phyloP scores from a whole-genome alignment of 2,113 vertebrate genomes.

The Ia io region DNA sequence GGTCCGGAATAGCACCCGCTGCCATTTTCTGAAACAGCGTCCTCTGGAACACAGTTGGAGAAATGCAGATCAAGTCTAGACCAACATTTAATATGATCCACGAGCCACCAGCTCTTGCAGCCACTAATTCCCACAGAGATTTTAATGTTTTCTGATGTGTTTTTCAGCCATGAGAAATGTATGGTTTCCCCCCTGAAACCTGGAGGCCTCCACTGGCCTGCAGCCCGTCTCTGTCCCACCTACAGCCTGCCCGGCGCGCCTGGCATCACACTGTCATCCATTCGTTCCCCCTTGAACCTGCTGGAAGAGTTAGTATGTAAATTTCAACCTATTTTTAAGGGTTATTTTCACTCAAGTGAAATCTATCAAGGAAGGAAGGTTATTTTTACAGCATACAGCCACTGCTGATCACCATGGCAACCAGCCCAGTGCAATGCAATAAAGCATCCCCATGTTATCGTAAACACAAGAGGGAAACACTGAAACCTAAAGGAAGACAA shows the following conservation, averaged over 20 bases:
- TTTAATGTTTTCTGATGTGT: background rate
- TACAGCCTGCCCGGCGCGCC: accelerated
- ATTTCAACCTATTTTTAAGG: slow-evolving; percentile 91
- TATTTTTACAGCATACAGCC: slow-evolving; percentile 88
- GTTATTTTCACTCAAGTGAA: slow-evolving; percentile 90
- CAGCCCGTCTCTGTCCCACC: background rate
- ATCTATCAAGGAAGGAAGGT: slow-evolving; percentile 89
- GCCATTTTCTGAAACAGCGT: background rate
- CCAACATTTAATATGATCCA: background rate
- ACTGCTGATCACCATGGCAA: slow-evolving; percentile 88
- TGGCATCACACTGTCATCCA: slow-evolving; percentile 66
- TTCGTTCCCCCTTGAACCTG: slow-evolving; percentile 73
- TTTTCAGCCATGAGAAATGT: background rate
- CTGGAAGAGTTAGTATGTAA: slow-evolving; percentile 87
- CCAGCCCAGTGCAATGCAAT: slow-evolving; percentile 84
- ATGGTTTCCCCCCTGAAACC: background rate
- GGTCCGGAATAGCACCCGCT: background rate
- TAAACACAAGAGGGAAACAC: slow-evolving; percentile 88
- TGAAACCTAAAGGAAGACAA: slow-evolving; percentile 80
- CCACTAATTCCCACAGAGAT: background rate
- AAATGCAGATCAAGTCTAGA: background rate
- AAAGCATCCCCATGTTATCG: slow-evolving; percentile 88
- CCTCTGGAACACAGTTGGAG: background rate
- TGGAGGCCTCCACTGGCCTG: background rate
- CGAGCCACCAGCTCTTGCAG: background rate